Percentiles rank a stretch among this genome's conserved stretches.
Evolutionary conservation across 2,113 vertebrate species (phyloP).

Genomic region (Nibea albiflora): DNA sequence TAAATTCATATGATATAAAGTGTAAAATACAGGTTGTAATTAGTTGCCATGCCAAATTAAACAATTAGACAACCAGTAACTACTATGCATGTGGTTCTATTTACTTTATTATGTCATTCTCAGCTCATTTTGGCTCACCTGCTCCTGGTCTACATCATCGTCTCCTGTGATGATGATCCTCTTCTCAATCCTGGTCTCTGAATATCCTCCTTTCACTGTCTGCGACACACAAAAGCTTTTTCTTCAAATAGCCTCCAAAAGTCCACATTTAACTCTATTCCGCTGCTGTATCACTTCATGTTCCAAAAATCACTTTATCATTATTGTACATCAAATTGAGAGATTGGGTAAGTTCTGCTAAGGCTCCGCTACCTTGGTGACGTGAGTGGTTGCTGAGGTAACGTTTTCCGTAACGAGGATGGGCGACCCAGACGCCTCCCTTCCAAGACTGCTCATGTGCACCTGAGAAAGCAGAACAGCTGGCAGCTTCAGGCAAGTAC

Average conservation of each 20-base stretch:
- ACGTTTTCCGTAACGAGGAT: constrained; percentile 91
- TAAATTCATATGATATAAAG: background rate
- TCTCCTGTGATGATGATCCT: constrained; percentile 99
- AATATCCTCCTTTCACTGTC: constrained; percentile 99
- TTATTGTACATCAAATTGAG: background rate
- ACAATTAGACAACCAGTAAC: background rate
- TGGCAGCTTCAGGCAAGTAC: background rate
- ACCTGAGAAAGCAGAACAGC: constrained; percentile 69
- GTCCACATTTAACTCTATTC: background rate
- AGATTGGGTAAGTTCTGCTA: constrained; percentile 6
- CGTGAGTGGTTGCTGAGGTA: constrained; percentile 97
- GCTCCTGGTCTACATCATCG: constrained; percentile 98
- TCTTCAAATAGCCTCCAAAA: constrained; percentile 18
- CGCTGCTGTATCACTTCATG: background rate
- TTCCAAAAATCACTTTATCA: background rate
- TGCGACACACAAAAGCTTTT: constrained; percentile 73
- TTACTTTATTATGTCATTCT: background rate
- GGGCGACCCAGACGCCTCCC: constrained; percentile 79
- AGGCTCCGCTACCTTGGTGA: constrained; percentile 90
- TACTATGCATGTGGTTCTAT: background rate
- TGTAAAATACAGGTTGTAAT: constrained; percentile 1
- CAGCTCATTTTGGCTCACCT: constrained; percentile 83
- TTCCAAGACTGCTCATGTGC: constrained; percentile 77
- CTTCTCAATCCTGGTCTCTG: constrained; percentile 98
- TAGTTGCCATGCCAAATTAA: background rate